phyloP scores from a whole-genome alignment of 2,113 vertebrate genomes.

The Ariopsis seemanni region DNA sequence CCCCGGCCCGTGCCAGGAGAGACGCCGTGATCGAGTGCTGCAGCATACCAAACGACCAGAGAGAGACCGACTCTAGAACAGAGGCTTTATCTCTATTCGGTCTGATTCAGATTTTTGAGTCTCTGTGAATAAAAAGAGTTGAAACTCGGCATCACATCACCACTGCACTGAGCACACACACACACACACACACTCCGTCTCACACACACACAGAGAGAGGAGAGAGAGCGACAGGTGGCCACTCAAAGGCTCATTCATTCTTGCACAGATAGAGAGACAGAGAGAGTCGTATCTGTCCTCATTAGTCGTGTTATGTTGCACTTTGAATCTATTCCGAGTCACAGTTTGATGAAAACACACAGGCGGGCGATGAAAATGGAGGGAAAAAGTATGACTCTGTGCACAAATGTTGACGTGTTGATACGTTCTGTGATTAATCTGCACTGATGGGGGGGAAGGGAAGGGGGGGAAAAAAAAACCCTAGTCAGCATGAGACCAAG shows the following conservation, averaged over 20 bases:
- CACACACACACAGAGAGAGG: background rate
- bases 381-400: background rate
- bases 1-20: slow-evolving; percentile 61
- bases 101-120: background rate
- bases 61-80: background rate
- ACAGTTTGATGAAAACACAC: background rate
- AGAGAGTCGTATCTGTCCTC: background rate
- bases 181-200: background rate
- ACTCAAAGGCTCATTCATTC: slow-evolving; percentile 23
- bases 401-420: background rate
- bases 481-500: background rate
- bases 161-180: background rate
- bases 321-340: background rate
- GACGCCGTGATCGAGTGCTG: slow-evolving; percentile 60
- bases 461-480: background rate
- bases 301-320: background rate
- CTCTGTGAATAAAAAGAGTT: too few relatives aligned
- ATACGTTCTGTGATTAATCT: background rate
- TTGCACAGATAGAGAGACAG: background rate
- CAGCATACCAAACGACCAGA: slow-evolving; percentile 69
- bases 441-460: background rate
- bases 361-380: background rate
- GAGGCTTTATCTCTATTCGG: background rate
- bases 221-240: slow-evolving; percentile 38
- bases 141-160: background rate